A percentile compares a stretch with the other conserved stretches of the same genome.
phyloP scores from a whole-genome alignment of 2,113 vertebrate genomes.

The Scatophagus argus region DNA sequence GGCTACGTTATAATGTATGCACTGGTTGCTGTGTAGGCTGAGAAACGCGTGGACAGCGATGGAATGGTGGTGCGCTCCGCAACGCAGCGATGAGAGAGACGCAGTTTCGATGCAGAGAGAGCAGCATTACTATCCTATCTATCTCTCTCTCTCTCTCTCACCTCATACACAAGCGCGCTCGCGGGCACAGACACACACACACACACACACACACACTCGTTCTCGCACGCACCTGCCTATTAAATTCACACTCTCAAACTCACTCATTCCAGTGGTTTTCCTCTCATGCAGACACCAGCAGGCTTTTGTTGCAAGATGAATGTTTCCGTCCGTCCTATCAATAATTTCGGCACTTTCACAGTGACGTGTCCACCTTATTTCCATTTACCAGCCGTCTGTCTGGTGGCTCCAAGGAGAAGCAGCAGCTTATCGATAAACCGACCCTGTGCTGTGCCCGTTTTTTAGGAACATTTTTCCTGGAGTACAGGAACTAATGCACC shows the following conservation, averaged over 20 bases:
- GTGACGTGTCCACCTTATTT: conserved; percentile 34
- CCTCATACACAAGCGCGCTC: conserved; percentile 32
- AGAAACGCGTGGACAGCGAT: conserved; percentile 75
- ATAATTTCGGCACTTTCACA: conserved; percentile 28
- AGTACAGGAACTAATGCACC: conserved; percentile 7
- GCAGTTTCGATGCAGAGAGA: conserved; percentile 77
- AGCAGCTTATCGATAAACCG: conserved; percentile 36
- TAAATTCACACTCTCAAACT: conserved; percentile 58
- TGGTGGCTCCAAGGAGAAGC: conserved; percentile 37
- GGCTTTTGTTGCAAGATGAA: conserved; percentile 24
- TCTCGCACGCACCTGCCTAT: conserved; percentile 49
- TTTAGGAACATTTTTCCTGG: neutral
- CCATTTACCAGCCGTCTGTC: conserved; percentile 32
- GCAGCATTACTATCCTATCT: conserved; percentile 60
- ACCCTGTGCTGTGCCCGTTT: conserved; percentile 14
- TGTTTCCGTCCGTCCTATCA: conserved; percentile 2
- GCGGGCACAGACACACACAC: conserved; percentile 43
- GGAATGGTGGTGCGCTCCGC: conserved; percentile 78
- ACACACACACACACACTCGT: neutral
- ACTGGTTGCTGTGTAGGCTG: conserved; percentile 77
- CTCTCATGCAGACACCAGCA: conserved; percentile 40
- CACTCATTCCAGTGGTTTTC: conserved; percentile 26
- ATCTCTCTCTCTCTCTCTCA: conserved; percentile 35
- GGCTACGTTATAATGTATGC: conserved; percentile 56
- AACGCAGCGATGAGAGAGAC: conserved; percentile 72